Percentiles rank a stretch among this genome's conserved stretches.
Conservation (phyloP, 1,140 invertebrate genomes). For the Papilio glaucus region DNA sequence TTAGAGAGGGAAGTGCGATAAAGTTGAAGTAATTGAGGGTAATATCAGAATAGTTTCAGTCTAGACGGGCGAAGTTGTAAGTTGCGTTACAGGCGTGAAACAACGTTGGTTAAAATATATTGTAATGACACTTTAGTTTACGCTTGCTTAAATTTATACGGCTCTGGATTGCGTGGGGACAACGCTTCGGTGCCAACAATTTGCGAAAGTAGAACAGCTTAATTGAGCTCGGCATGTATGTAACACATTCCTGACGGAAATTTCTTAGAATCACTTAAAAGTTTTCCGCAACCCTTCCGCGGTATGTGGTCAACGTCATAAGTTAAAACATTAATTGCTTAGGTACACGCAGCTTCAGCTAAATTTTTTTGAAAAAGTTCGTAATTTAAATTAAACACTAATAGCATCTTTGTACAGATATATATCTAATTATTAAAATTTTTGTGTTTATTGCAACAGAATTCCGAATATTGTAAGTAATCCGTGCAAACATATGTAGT, state of each 20-base stretch:
- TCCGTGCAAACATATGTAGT: too few relatives aligned
- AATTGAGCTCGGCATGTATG: conserved; percentile 22
- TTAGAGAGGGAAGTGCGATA: conserved; percentile 50
- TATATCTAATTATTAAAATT: background rate
- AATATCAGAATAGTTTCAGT: conserved; percentile 81
- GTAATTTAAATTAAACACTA: background rate
- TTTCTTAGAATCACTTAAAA: conserved; percentile 31
- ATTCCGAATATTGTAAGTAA: too few relatives aligned
- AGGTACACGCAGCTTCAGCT: conserved; percentile 9
- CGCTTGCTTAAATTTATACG: conserved; percentile 73
- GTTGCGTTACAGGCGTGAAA: conserved; percentile 72
- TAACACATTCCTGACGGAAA: conserved; percentile 25
- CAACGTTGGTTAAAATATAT: conserved; percentile 73
- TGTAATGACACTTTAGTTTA: conserved; percentile 68
- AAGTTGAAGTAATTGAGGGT: conserved; percentile 77
- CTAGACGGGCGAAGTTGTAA: conserved; percentile 78
- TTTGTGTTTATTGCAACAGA: too few relatives aligned
- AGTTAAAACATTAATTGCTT: conserved; percentile 27
- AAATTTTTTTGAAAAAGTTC: background rate
- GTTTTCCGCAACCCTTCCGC: conserved; percentile 32
- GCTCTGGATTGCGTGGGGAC: conserved; percentile 53
- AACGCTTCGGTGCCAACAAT: conserved; percentile 52
- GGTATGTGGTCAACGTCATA: conserved; percentile 29
- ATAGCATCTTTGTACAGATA: background rate
- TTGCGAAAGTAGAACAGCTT: conserved; percentile 45